Evolutionary conservation across 2,113 vertebrate species (phyloP).

Genomic region (Dicentrarchus labrax): DNA sequence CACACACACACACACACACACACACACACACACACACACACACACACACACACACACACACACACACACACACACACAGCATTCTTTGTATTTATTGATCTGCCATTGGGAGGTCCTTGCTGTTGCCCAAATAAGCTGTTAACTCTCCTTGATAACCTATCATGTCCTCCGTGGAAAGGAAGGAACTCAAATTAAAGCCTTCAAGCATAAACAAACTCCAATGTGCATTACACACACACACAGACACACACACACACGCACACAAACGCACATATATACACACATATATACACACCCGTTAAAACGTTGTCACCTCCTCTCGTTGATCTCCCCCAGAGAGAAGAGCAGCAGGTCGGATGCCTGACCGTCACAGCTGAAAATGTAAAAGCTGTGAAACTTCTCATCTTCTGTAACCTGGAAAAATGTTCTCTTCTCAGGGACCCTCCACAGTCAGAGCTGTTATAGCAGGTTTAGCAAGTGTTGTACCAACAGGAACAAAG

Average conservation of each 20-base stretch:
- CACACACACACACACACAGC: background rate
- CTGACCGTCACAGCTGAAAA: background rate
- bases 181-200: conserved; percentile 46
- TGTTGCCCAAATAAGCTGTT: conserved; percentile 37
- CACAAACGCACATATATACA: conserved; percentile 6
- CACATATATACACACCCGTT: background rate
- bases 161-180: background rate
- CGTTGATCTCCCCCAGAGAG: background rate
- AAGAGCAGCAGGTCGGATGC: background rate
- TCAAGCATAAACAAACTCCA: conserved; percentile 40
- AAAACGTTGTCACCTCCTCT: background rate
- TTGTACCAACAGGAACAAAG: too few relatives aligned
- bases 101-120: conserved; percentile 16
- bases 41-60: conserved; percentile 23
- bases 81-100: conserved; percentile 39
- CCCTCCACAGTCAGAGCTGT: background rate
- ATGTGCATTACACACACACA: background rate
- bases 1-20: conserved; percentile 30
- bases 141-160: conserved; percentile 34
- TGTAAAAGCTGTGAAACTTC: background rate
- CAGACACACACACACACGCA: background rate
- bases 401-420: background rate
- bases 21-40: background rate
- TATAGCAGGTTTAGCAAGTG: too few relatives aligned
- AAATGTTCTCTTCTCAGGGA: too few relatives aligned